Evolutionary conservation across 2,113 vertebrate genomes (phyloP).

Genomic region (Pteropus alecto): DNA sequence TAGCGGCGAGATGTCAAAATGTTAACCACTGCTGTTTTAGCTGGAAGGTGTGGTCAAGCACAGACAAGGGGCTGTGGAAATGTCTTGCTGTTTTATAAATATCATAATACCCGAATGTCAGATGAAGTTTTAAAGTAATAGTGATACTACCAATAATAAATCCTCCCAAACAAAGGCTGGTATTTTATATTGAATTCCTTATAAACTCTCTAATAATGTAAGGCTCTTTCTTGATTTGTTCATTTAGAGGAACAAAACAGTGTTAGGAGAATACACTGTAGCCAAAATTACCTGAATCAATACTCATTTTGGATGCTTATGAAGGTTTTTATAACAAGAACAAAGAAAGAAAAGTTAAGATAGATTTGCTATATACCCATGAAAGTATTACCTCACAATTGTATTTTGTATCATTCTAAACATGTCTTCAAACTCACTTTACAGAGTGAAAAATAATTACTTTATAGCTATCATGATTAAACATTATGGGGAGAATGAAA

Average conservation of each 20-base stretch:
- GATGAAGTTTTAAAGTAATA: neutral
- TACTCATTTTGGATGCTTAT: neutral
- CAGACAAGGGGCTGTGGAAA: neutral
- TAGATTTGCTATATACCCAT: neutral
- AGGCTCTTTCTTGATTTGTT: neutral
- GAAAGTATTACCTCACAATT: neutral
- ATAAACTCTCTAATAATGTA: neutral
- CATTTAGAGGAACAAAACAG: neutral
- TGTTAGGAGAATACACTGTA: neutral
- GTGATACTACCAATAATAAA: neutral
- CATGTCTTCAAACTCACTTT: neutral
- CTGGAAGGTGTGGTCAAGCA: neutral
- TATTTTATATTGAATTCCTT: neutral
- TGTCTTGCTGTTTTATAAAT: neutral
- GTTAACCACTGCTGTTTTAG: neutral
- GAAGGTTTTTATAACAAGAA: neutral
- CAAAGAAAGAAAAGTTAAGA: neutral
- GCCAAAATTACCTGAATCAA: neutral
- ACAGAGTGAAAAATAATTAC: neutral
- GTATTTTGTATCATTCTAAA: neutral
- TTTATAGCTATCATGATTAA: neutral
- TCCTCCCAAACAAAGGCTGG: neutral
- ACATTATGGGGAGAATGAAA: neutral
- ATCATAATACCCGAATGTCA: neutral
- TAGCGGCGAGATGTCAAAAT: neutral